phyloP scores from a whole-genome alignment of 2,113 vertebrate species.

The Reinhardtius hippoglossoides region DNA sequence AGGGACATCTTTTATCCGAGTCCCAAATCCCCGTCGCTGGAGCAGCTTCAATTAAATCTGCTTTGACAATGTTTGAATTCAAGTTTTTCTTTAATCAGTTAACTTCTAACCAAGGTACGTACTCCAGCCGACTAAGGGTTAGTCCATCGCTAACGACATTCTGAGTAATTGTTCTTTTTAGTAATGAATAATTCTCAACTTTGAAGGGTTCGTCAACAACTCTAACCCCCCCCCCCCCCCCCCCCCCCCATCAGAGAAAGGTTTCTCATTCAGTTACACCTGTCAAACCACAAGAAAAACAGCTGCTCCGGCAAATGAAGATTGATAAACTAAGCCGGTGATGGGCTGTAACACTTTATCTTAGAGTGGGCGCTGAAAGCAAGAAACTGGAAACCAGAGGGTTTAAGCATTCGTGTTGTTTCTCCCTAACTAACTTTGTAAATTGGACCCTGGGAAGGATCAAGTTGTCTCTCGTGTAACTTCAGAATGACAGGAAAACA shows the following conservation, averaged over 20 bases:
- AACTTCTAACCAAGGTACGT: background rate
- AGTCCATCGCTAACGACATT: background rate
- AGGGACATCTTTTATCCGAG: too few species aligned
- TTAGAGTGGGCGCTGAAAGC: conserved; percentile 2
- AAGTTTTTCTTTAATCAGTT: background rate
- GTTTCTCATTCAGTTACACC: background rate
- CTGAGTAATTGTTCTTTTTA: background rate
- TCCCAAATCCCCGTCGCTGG: too few species aligned
- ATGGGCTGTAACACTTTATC: background rate
- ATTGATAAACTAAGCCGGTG: background rate
- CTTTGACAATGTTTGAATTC: too few species aligned
- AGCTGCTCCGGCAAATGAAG: background rate
- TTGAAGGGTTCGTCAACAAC: too few species aligned
- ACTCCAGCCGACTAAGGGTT: background rate
- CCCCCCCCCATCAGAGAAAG: too few species aligned
- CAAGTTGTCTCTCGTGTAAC: conserved; percentile 35
- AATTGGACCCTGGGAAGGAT: conserved; percentile 34
- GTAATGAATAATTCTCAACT: too few species aligned
- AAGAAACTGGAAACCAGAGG: conserved; percentile 44
- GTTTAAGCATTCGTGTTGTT: conserved; percentile 1
- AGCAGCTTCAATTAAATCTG: too few species aligned
- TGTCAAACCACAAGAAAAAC: background rate
- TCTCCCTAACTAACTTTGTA: conserved; percentile 14
- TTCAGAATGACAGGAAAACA: conserved; percentile 31
- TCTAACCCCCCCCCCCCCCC: too few species aligned